Evolutionary conservation across 2,888 invertebrate species (phyloP).

Genomic region (Peribatodes rhomboidaria): DNA sequence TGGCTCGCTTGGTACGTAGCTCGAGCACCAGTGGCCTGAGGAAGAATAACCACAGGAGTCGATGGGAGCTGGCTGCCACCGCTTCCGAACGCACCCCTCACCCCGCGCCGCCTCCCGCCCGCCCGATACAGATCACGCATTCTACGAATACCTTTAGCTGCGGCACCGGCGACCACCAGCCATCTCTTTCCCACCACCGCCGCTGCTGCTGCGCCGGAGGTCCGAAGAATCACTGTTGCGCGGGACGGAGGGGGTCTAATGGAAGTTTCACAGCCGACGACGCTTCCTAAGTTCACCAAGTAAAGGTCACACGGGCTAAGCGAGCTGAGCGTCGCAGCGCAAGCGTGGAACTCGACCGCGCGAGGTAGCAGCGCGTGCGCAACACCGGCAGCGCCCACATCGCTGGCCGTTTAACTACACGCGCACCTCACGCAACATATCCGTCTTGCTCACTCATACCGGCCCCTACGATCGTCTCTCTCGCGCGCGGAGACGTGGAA

Average conservation of each 20-base stretch:
- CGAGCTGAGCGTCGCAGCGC: conserved; percentile 81
- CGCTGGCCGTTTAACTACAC: conserved; percentile 78
- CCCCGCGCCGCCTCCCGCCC: conserved; percentile 75
- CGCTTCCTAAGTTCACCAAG: conserved; percentile 86
- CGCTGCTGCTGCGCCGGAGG: conserved; percentile 70
- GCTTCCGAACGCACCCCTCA: conserved; percentile 84
- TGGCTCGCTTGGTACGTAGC: conserved; percentile 85
- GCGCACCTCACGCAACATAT: conserved; percentile 61
- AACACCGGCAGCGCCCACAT: conserved; percentile 86
- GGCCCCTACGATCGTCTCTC: conserved; percentile 53
- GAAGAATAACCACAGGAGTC: conserved; percentile 88
- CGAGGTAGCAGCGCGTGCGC: conserved; percentile 84
- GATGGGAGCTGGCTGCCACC: conserved; percentile 85
- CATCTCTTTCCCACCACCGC: conserved; percentile 80
- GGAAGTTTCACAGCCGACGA: conserved; percentile 83
- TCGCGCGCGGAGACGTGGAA: conserved; percentile 78
- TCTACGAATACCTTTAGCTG: conserved; percentile 84
- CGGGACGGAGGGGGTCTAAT: conserved; percentile 81
- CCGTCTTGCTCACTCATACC: conserved; percentile 65
- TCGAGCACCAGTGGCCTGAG: conserved; percentile 86
- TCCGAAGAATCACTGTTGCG: conserved; percentile 66
- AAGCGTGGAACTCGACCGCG: conserved; percentile 82
- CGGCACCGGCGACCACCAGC: conserved; percentile 76
- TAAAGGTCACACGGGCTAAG: conserved; percentile 85
- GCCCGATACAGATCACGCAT: conserved; percentile 87